These are phyloP conservation scores for Phoenicopterus ruber DNA, from an alignment of 2,113 vertebrate species.

Conservation along the genomic window DNA sequence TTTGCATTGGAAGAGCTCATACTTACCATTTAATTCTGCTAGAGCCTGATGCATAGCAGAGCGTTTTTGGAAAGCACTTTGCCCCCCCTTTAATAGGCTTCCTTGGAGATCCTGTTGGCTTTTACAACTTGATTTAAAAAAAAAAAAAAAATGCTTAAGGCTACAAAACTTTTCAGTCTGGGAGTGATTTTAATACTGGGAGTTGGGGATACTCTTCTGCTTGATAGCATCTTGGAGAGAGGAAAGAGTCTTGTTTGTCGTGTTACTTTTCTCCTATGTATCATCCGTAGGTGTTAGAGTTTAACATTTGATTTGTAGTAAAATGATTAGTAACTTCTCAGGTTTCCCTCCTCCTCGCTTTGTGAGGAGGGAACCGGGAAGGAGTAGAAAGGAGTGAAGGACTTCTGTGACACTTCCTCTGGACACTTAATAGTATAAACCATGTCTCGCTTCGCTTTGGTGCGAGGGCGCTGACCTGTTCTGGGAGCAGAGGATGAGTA, in stretches of 20 bases:
- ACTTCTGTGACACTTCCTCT: background rate
- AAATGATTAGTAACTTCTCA: background rate
- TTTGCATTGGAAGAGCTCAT: background rate
- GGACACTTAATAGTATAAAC: background rate
- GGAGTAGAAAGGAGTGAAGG: background rate
- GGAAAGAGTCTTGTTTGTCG: background rate
- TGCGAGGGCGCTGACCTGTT: background rate
- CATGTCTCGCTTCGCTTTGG: background rate
- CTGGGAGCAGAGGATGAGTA: background rate
- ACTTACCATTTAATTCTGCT: background rate
- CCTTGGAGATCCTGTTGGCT: background rate
- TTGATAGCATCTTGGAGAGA: background rate
- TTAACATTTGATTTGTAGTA: fast-evolving
- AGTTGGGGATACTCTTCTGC: background rate
- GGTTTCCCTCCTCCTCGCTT: background rate
- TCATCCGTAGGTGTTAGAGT: background rate
- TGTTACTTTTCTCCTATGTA: background rate
- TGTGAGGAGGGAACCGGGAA: background rate
- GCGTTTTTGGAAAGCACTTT: background rate
- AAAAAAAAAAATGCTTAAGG: background rate
- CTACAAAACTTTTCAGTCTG: background rate
- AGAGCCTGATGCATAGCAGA: background rate
- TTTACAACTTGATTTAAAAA: background rate
- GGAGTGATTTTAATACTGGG: background rate
- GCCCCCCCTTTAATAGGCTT: background rate